Evolutionary conservation across 2,797 vertebrate genomes (phyloP).

Genomic region (Sebastes nivosus): DNA sequence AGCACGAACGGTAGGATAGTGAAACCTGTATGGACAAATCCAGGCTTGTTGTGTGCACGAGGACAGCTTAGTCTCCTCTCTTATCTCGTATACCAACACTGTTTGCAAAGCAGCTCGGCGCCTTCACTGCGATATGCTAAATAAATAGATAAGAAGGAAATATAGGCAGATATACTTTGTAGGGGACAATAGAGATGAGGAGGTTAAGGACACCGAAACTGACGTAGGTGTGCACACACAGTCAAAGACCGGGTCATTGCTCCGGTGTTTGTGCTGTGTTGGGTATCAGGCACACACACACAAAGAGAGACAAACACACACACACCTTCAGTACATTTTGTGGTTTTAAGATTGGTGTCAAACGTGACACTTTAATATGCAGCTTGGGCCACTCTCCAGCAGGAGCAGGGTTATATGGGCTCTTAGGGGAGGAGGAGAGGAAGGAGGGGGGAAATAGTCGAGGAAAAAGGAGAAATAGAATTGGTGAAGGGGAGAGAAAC

Average conservation of each 20-base stretch:
- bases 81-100: constrained; percentile 66
- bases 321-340: constrained; percentile 34
- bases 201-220: constrained; percentile 51
- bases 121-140: constrained; percentile 65
- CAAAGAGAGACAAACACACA: background rate
- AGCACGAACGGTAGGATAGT: constrained; percentile 6
- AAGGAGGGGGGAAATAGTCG: background rate
- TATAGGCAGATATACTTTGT: constrained; percentile 44
- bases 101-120: constrained; percentile 71
- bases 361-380: constrained; percentile 66
- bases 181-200: constrained; percentile 48
- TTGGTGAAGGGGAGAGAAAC: constrained; percentile 22
- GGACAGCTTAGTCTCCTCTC: constrained; percentile 54
- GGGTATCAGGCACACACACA: constrained; percentile 13
- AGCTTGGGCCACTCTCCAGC: constrained; percentile 45
- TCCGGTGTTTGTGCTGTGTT: constrained; percentile 29
- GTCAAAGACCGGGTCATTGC: constrained; percentile 20
- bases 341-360: constrained; percentile 55
- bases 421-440: constrained; percentile 2
- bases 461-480: constrained; percentile 22
- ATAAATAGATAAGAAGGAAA: constrained; percentile 72
- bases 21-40: constrained; percentile 62
- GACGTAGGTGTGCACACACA: background rate
- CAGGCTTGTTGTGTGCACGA: constrained; percentile 42
- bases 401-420: constrained; percentile 42